phyloP scores from a whole-genome alignment of 2,888 invertebrate species.

The Ormyrus rosae region DNA sequence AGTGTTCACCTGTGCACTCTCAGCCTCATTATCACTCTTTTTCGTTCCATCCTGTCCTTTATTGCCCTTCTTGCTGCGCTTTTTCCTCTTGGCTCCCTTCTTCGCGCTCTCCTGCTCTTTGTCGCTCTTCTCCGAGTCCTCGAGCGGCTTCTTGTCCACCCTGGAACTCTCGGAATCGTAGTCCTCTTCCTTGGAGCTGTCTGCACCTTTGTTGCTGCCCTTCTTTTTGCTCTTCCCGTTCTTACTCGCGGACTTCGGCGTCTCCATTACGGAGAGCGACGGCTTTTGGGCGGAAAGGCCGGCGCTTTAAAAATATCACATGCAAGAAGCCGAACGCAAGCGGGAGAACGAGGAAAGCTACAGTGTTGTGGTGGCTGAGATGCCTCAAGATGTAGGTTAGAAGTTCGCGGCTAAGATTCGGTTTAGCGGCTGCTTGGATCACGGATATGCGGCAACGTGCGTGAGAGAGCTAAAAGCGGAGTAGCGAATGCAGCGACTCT shows the following conservation, averaged over 20 bases:
- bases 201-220: constrained; percentile 3
- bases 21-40: constrained; percentile 40
- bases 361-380: no score
- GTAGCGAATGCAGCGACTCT: neutral
- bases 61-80: constrained; percentile 32
- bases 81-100: constrained; percentile 40
- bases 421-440: no score
- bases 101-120: constrained; percentile 34
- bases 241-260: constrained; percentile 14
- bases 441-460: neutral
- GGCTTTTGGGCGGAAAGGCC: neutral
- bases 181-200: constrained; percentile 35
- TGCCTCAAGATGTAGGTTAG: constrained; percentile 9
- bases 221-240: constrained; percentile 36
- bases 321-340: neutral
- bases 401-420: neutral
- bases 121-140: constrained; percentile 43
- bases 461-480: no score
- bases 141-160: constrained; percentile 16
- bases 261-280: constrained; percentile 34
- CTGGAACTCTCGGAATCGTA: constrained; percentile 42
- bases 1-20: neutral
- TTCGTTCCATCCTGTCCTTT: constrained; percentile 27
- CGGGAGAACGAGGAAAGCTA: no score
- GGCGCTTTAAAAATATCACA: neutral